Evolutionary conservation across 2,888 invertebrate genomes (phyloP), one percentile per base, ranked within the genome.

Genomic region (Sabellastarte sp.): DNA sequence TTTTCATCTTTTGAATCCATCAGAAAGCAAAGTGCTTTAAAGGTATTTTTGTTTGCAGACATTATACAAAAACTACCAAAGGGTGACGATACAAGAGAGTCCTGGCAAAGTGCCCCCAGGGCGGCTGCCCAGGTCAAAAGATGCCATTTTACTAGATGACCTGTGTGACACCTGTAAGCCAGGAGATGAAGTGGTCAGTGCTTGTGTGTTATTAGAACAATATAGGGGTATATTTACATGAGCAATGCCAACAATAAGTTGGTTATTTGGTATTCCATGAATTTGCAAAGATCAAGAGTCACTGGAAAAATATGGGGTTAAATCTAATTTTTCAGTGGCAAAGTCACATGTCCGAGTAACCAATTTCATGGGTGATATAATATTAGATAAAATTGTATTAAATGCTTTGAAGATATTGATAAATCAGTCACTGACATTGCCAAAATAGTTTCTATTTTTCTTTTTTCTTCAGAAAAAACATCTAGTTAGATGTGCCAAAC

Each of bases 61-160:
- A 0, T 85, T 99, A 3, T 99, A 98, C 84, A 90, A 97, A 60
- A 99, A 99, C 86, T 99, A 98, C 81, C 99, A 99, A 85, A 93
- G 96, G 79, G 90, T 99, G 50, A 97, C 96, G 0, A 88, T 99
- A 70, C 99, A 99, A 86, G 99, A 99, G 86, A 95, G 95, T 2
- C 99, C 99, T 0, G 96, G 98, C 0, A 91, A 95, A 73, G 95
- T 99, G 61, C 95, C 97, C 0, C 96, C 99, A 0, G 99, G 99
- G 5, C 89, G 99, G 50, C 91, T 99, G 63, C 99, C 99, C 0
- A 89, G 99, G 4, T 95, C 96, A 62, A 99, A 99, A 85, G 98
- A 99, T 80, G 93, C 94, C 77, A 92, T 99, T 68, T 85, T 99
- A 59, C 82, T 97, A 32, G 91, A 95, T 0, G 99, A 99, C 86